Evolutionary conservation across 2,888 invertebrate genomes (phyloP), one percentile per base, ranked within the genome.

Genomic region (Coenonympha glycerion): DNA sequence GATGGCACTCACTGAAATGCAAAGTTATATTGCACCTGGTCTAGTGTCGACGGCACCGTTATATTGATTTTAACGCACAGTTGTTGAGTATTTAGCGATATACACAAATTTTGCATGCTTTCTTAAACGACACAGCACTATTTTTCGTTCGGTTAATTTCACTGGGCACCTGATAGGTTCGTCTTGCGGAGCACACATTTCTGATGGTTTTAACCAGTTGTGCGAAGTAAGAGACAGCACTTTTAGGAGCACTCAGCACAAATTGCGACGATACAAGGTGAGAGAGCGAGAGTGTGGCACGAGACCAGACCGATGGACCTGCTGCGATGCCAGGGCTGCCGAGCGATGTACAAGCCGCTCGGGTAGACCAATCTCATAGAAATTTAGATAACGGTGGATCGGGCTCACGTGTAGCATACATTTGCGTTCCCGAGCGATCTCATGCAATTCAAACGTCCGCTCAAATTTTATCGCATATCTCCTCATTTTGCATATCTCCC

Each of bases 1-100:
- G 86, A 87, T 87, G 85, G 81, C 88, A 88, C 87, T 88, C 88
- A 88, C 88, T 88, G 88, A 87, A 86, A 84, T 88, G 88, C 88
- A 87, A 79, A 69, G 78, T 79, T 86, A 74, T 75, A 72, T 71
- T 83, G 88, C 88, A 88, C 88, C 79, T 79, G 81, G 73, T 80
- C 77, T 83, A 81, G 79, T 83, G 77, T 81, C 88, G 79, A 86
- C 85, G 85, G 88, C 88, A 88, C 88, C 74, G 82, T 87, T 84
- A 73, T 68, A 76, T 85, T 87, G 70, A 83, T 87, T 86, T 87
- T 87, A 82, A 78, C 85, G 88, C 88, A 88, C 88, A 86, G 73
- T 87, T 87, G 79, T 87, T 84, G 72, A 87, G 88, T 88, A 88
- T 88, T 87, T 87, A 88, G 88, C 76, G 63, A 84, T 84, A 81